Conservation (phyloP, 2,797 vertebrate genomes). For the Melanotaenia trifasciata region DNA sequence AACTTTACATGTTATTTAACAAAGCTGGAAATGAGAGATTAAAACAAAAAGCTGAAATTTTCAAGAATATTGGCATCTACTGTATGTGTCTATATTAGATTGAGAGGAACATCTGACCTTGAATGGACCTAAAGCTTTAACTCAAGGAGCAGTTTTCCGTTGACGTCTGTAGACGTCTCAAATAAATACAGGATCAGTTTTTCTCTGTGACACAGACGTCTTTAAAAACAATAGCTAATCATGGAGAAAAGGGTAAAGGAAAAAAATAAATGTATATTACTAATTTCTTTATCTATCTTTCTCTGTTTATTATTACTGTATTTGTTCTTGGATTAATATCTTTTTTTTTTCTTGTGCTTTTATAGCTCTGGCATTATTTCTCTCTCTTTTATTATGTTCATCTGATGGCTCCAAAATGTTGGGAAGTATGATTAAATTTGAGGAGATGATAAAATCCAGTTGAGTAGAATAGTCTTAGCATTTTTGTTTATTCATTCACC, state of each 20-base stretch:
- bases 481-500: constrained; percentile 39
- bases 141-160: background rate
- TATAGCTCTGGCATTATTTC: background rate
- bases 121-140: background rate
- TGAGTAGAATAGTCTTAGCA: constrained; percentile 5
- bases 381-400: background rate
- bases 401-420: background rate
- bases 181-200: background rate
- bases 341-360: background rate
- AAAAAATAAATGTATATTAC: background rate
- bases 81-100: background rate
- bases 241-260: background rate
- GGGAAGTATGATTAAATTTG: background rate
- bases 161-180: background rate
- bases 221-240: background rate
- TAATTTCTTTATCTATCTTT: background rate
- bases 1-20: background rate
- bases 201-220: background rate
- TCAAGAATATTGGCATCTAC: background rate
- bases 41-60: background rate
- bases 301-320: background rate
- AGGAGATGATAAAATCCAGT: constrained; percentile 1
- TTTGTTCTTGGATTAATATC: background rate
- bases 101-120: no score
- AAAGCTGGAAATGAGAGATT: background rate